Percentiles rank a stretch among this genome's conserved stretches.
Conservation (phyloP, 2,888 invertebrate genomes). For the Sinotaia quadrata region DNA sequence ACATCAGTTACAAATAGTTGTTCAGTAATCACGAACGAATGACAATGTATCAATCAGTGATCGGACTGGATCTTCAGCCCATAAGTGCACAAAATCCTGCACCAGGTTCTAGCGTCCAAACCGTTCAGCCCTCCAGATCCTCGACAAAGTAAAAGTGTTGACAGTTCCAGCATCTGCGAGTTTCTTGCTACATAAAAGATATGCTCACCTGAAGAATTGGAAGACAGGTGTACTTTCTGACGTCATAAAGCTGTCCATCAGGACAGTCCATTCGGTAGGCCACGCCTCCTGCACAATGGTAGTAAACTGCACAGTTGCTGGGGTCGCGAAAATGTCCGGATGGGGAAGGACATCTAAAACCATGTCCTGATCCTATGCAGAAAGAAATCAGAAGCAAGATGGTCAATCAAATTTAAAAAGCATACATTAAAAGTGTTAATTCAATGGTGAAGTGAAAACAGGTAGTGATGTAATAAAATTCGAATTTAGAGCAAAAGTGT, state of each 20-base stretch:
- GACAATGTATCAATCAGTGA: too few relatives aligned
- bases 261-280: conserved; percentile 35
- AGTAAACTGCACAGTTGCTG: conserved; percentile 37
- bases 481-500: background rate
- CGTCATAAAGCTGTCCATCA: conserved; percentile 2
- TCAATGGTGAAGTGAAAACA: background rate
- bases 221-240: background rate
- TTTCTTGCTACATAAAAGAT: too few relatives aligned
- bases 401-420: background rate
- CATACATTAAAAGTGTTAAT: background rate
- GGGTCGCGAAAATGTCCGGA: conserved; percentile 37
- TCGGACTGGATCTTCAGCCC: too few relatives aligned
- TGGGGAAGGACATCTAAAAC: conserved; percentile 32
- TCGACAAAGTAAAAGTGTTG: too few relatives aligned
- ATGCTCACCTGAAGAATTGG: background rate
- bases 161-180: too few relatives aligned
- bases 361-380: conserved; percentile 1
- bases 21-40: too few relatives aligned
- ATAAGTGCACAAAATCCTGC: too few relatives aligned
- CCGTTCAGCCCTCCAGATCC: too few relatives aligned
- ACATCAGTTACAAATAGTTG: too few relatives aligned
- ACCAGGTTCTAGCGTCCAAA: too few relatives aligned
- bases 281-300: conserved; percentile 35
- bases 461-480: background rate
- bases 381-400: too few relatives aligned